Percentiles rank a stretch among this genome's conserved stretches.
These are phyloP conservation scores for Anas platyrhynchos DNA, from an alignment of 2,113 vertebrate genomes.

Conservation along the genomic window DNA sequence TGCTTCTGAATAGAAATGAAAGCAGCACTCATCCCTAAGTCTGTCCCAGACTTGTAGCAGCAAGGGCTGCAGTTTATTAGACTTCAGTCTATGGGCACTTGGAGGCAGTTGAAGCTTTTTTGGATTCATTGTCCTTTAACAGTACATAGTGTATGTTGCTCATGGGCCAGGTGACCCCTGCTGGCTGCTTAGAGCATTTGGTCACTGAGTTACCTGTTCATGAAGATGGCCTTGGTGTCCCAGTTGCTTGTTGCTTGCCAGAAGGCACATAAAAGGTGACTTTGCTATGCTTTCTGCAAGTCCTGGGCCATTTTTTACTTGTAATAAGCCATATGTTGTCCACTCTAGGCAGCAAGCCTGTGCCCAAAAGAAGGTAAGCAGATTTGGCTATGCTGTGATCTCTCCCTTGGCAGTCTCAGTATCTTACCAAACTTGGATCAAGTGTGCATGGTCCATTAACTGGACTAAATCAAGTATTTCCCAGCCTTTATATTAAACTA, in stretches of 20 bases:
- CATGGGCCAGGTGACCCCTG: fast-evolving
- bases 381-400: background rate
- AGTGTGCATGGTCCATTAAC: background rate
- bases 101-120: background rate
- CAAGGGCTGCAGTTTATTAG: background rate
- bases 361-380: background rate
- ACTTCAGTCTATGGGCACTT: background rate
- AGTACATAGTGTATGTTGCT: background rate
- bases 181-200: background rate
- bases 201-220: fast-evolving
- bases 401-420: background rate
- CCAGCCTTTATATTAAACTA: background rate
- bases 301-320: background rate
- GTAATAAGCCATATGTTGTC: background rate
- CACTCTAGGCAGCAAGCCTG: background rate
- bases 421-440: background rate
- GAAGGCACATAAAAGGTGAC: background rate
- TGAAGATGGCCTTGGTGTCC: background rate
- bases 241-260: background rate
- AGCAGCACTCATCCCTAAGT: background rate
- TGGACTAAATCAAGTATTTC: background rate
- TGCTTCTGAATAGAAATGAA: background rate
- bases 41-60: background rate
- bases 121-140: background rate
- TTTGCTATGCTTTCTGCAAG: background rate